A percentile compares a stretch with the other conserved stretches of the same genome.
Evolutionary conservation across 1,140 invertebrate genomes (phyloP).

Genomic region (Papilio polyxenes): DNA sequence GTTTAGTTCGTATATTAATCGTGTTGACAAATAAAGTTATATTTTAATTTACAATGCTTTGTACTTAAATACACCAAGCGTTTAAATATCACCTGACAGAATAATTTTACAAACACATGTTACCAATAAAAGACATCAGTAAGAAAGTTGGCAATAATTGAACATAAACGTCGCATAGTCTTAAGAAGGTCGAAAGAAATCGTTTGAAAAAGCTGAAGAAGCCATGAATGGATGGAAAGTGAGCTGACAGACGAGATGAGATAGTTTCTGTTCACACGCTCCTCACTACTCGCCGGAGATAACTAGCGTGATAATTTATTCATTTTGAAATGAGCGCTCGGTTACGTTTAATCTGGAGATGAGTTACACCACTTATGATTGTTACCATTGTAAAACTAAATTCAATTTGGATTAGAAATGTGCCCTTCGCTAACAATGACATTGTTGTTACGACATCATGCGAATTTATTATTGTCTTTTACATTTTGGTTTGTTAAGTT

Average conservation of each 20-base stretch:
- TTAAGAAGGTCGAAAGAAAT: conserved; percentile 74
- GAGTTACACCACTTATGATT: conserved; percentile 31
- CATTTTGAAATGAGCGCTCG: conserved; percentile 35
- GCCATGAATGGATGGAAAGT: conserved; percentile 80
- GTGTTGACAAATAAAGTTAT: neutral
- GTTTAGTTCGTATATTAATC: neutral
- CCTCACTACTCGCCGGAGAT: conserved; percentile 32
- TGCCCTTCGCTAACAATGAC: conserved; percentile 12
- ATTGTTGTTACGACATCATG: conserved; percentile 17
- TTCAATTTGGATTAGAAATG: conserved; percentile 11
- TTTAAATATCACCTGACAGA: neutral
- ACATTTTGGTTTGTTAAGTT: neutral
- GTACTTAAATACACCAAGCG: neutral
- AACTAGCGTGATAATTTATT: conserved; percentile 38
- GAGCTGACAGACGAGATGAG: conserved; percentile 64
- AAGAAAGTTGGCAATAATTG: conserved; percentile 66
- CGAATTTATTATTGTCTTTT: neutral
- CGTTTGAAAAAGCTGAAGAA: conserved; percentile 73
- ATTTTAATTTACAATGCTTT: neutral
- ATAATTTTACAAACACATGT: conserved; percentile 19
- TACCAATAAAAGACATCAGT: conserved; percentile 51
- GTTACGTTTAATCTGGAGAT: conserved; percentile 32
- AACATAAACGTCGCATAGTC: conserved; percentile 49
- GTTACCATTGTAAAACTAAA: conserved; percentile 13
- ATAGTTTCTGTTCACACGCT: conserved; percentile 76